Percentiles rank a stretch among this genome's conserved stretches.
phyloP scores from a whole-genome alignment of 2,113 vertebrate species.

The Pandion haliaetus region DNA sequence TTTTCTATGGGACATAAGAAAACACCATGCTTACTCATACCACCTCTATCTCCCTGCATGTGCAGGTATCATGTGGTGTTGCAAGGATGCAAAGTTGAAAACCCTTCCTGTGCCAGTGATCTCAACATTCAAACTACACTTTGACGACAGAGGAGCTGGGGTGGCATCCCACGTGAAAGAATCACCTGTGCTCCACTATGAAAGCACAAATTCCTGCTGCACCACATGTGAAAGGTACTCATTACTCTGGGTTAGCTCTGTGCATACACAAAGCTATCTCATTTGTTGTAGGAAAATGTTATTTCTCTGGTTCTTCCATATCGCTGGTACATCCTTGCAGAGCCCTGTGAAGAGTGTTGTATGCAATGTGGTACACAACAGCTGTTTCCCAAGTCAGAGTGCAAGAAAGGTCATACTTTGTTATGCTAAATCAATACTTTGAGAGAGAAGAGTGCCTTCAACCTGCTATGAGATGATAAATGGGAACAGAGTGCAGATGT shows the following conservation, averaged over 20 bases:
- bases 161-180: neutral
- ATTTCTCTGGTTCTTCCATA: neutral
- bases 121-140: neutral
- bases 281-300: neutral
- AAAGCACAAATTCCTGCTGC: neutral
- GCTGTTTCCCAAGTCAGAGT: neutral
- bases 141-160: neutral
- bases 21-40: fast-evolving
- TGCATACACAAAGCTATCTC: neutral
- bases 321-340: fast-evolving
- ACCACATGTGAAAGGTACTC: neutral
- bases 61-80: fast-evolving
- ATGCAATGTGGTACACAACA: neutral
- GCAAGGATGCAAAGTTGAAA: neutral
- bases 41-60: neutral
- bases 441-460: neutral
- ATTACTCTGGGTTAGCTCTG: neutral
- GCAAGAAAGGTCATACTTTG: neutral
- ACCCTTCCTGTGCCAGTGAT: neutral
- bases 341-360: neutral
- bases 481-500: neutral
- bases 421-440: neutral
- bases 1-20: neutral
- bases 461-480: neutral
- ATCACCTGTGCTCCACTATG: neutral